phyloP scores from a whole-genome alignment of 2,888 invertebrate species.

The Mimachlamys varia region DNA sequence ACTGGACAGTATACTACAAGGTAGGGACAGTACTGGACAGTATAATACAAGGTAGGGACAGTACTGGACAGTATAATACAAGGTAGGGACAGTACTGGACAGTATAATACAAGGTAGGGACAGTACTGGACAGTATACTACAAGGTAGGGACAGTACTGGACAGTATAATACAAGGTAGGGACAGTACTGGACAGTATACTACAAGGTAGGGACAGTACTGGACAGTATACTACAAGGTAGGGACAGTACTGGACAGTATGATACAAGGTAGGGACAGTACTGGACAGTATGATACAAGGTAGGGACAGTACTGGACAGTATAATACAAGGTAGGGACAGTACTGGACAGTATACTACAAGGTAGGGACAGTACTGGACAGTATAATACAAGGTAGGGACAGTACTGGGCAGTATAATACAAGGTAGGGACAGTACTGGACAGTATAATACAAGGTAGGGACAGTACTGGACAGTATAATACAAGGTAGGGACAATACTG shows the following conservation, averaged over 20 bases:
- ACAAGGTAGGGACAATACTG: conserved; percentile 38
- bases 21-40: conserved; percentile 24
- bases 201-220: conserved; percentile 37
- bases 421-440: conserved; percentile 36
- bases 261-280: no score
- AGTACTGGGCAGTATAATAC: conserved; percentile 37
- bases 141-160: conserved; percentile 37
- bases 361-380: conserved; percentile 36
- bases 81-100: conserved; percentile 37
- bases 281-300: conserved; percentile 42
- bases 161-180: conserved; percentile 43
- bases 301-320: no score
- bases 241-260: no score
- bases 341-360: conserved; percentile 38
- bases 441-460: conserved; percentile 43
- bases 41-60: conserved; percentile 41
- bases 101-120: conserved; percentile 42
- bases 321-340: conserved; percentile 38
- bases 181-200: conserved; percentile 10
- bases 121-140: conserved; percentile 27
- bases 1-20: conserved; percentile 40
- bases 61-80: conserved; percentile 36
- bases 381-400: conserved; percentile 41
- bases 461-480: conserved; percentile 17
- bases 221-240: conserved; percentile 43